phyloP scores from a whole-genome alignment of 2,888 invertebrate genomes.

The Patella pellucida region DNA sequence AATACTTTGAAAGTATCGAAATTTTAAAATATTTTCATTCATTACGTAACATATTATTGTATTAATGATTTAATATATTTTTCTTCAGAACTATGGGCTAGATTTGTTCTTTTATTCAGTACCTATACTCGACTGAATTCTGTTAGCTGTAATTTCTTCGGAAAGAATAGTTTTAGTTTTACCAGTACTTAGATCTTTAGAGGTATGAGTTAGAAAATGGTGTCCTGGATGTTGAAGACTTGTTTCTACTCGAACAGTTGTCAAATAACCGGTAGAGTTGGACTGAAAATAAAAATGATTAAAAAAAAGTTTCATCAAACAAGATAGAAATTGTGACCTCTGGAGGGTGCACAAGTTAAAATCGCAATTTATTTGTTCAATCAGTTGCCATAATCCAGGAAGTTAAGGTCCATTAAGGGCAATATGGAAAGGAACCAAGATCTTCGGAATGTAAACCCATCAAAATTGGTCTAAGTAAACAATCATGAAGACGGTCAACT shows the following conservation, averaged over 20 bases:
- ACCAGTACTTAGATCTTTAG: slow-evolving; percentile 34
- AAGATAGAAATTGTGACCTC: not conserved
- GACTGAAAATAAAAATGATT: slow-evolving; percentile 19
- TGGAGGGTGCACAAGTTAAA: not conserved
- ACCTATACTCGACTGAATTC: not conserved
- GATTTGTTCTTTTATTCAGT: not conserved
- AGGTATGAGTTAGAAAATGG: slow-evolving; percentile 37
- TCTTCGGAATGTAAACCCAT: no score
- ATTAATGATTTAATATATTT: no score
- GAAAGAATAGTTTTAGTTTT: slow-evolving; percentile 37
- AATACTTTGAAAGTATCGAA: no score
- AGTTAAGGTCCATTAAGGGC: no score
- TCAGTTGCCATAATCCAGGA: no score
- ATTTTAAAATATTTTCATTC: no score
- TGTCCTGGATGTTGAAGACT: slow-evolving; percentile 35
- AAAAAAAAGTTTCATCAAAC: not conserved
- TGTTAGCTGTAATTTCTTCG: slow-evolving; percentile 19
- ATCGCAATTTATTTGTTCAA: not conserved
- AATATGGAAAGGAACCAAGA: no score
- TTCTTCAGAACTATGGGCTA: no score
- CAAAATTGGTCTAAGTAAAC: no score
- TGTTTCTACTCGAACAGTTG: slow-evolving; percentile 36
- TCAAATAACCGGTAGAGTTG: slow-evolving; percentile 29
- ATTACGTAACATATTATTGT: no score
- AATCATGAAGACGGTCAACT: no score